phyloP scores from a whole-genome alignment of 2,113 vertebrate species.

The Esox niger region DNA sequence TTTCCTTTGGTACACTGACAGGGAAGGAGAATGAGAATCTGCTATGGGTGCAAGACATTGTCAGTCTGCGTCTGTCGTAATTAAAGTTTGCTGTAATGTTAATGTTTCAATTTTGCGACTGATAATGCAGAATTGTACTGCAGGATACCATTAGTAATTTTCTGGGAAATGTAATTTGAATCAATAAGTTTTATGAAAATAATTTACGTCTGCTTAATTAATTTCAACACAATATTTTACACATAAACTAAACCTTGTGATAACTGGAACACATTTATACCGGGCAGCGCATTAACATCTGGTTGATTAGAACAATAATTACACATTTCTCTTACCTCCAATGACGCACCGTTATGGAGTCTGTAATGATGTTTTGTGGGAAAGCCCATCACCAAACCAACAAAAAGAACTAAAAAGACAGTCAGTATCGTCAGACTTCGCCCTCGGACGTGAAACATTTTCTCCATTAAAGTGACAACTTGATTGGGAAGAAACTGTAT shows the following conservation, averaged over 20 bases:
- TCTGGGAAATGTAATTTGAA: background rate
- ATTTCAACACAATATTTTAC: background rate
- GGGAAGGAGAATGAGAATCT: background rate
- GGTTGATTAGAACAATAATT: background rate
- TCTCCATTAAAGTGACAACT: conserved; percentile 28
- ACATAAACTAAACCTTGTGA: background rate
- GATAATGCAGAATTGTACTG: background rate
- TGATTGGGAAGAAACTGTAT: background rate
- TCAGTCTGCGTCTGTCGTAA: background rate
- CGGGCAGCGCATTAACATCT: too few species aligned
- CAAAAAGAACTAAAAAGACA: conserved; percentile 61
- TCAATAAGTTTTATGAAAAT: background rate
- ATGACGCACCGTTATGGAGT: conserved; percentile 50
- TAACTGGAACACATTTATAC: too few species aligned
- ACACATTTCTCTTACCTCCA: conserved; percentile 71
- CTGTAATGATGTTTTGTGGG: conserved; percentile 69
- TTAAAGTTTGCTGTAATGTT: background rate
- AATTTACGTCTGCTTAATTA: background rate
- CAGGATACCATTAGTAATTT: too few species aligned
- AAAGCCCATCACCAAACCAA: conserved; percentile 66
- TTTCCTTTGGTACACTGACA: background rate
- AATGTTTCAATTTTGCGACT: background rate
- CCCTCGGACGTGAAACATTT: conserved; percentile 67
- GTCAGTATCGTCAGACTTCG: conserved; percentile 64
- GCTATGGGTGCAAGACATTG: background rate